Conservation (phyloP, 1,140 invertebrate species). For the Drosophila chauvacae region DNA sequence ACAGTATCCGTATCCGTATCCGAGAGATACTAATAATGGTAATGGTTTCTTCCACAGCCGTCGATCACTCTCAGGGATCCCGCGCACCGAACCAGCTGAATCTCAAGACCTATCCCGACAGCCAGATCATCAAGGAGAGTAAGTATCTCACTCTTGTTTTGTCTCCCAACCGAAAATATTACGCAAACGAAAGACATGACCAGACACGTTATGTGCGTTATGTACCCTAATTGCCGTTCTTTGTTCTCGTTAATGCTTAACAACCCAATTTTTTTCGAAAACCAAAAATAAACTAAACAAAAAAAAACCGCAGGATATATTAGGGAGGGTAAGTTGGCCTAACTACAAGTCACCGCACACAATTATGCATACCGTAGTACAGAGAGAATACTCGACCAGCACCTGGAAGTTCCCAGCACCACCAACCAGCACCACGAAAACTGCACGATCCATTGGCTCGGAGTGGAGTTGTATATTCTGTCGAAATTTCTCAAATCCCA, state of each 20-base stretch:
- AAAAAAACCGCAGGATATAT: constrained; percentile 82
- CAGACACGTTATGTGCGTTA: constrained; percentile 4
- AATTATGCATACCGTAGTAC: constrained; percentile 43
- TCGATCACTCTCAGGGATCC: constrained; percentile 9
- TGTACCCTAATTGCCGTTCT: constrained; percentile 45
- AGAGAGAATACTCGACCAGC: constrained; percentile 29
- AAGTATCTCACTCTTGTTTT: constrained; percentile 85
- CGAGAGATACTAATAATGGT: not conserved
- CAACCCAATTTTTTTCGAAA: constrained; percentile 25
- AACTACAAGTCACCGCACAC: constrained; percentile 61
- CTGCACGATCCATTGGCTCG: constrained; percentile 26
- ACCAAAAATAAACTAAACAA: constrained; percentile 53
- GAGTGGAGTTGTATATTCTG: constrained; percentile 52
- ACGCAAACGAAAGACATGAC: not conserved
- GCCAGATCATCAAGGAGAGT: constrained; percentile 93
- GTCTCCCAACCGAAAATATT: constrained; percentile 3
- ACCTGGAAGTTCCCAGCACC: constrained; percentile 24
- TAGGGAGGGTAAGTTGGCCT: constrained; percentile 84
- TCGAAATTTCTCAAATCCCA: constrained; percentile 40
- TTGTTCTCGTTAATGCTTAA: constrained; percentile 73
- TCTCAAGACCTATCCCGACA: constrained; percentile 90
- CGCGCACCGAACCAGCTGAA: constrained; percentile 73
- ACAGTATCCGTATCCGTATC: no score
- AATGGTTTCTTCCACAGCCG: constrained; percentile 2
- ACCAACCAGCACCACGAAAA: constrained; percentile 18